phyloP scores from a whole-genome alignment of 1,140 invertebrate genomes.

The Heliothis subflexa region DNA sequence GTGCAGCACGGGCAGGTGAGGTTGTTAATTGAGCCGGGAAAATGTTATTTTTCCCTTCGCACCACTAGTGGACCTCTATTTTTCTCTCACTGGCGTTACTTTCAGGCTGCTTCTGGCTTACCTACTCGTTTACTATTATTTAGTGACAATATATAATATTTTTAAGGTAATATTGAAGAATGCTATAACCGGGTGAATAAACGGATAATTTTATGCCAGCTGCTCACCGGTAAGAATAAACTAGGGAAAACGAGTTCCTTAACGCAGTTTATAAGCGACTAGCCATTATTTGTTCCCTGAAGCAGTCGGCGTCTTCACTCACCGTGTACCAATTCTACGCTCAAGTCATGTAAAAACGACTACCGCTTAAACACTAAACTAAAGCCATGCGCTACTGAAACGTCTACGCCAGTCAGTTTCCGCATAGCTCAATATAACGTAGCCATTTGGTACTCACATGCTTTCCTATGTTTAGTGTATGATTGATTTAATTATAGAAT shows the following conservation, averaged over 20 bases:
- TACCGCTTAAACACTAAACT: background rate
- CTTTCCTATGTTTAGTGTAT: background rate
- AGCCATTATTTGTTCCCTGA: conserved; percentile 1
- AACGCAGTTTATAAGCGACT: conserved; percentile 1
- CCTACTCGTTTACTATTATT: too few species aligned
- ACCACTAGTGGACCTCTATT: too few species aligned
- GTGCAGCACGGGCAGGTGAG: too few species aligned
- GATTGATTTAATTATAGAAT: too few species aligned
- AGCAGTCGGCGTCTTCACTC: background rate
- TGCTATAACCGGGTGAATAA: background rate
- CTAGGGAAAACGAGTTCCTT: conserved; percentile 20
- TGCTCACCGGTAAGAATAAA: conserved; percentile 6
- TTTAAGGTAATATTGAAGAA: background rate
- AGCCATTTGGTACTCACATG: background rate
- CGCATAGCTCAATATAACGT: background rate
- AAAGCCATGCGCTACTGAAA: conserved; percentile 2
- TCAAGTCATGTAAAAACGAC: background rate
- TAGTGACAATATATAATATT: too few species aligned
- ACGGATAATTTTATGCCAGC: background rate
- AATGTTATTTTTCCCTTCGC: too few species aligned
- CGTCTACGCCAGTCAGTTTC: background rate
- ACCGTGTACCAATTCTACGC: background rate
- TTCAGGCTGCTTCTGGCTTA: too few species aligned
- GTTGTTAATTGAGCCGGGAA: too few species aligned
- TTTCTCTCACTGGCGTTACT: too few species aligned